A percentile compares a stretch with the other conserved stretches of the same genome.
phyloP scores from a whole-genome alignment of 2,797 vertebrate genomes.

The Anas bernieri region DNA sequence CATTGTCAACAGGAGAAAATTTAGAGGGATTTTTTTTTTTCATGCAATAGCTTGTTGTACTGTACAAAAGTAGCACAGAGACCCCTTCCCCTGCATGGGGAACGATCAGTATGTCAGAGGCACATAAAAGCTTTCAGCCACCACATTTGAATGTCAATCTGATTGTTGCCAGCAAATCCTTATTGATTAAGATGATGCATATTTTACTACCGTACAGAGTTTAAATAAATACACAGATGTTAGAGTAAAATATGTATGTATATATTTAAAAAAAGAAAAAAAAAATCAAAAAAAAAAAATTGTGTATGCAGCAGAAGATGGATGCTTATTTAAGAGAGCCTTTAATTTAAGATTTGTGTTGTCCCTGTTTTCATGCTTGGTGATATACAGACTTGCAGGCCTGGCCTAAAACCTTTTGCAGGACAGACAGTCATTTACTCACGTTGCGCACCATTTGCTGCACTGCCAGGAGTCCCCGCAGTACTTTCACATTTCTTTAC shows the following conservation, averaged over 20 bases:
- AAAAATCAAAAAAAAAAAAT: constrained; percentile 70
- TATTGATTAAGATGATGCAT: constrained; percentile 77
- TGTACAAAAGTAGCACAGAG: constrained; percentile 63
- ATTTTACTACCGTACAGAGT: constrained; percentile 85
- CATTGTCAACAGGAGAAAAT: constrained; percentile 46
- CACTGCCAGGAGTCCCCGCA: neutral
- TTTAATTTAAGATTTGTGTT: constrained; percentile 84
- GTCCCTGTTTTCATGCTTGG: constrained; percentile 76
- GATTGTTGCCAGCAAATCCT: constrained; percentile 76
- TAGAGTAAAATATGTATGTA: constrained; percentile 84
- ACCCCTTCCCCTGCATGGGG: constrained; percentile 26
- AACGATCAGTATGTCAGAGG: constrained; percentile 50
- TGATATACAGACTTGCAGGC: constrained; percentile 64
- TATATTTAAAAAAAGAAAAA: constrained; percentile 81
- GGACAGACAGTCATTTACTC: neutral
- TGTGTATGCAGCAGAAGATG: constrained; percentile 80
- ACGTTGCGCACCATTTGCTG: neutral
- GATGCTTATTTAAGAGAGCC: constrained; percentile 84
- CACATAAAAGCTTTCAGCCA: constrained; percentile 64
- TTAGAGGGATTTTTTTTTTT: constrained; percentile 59
- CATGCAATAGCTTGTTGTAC: constrained; percentile 59
- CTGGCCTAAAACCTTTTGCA: constrained; percentile 18
- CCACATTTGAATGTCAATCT: constrained; percentile 69
- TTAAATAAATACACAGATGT: constrained; percentile 81
- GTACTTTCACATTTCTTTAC: constrained; percentile 6